Evolutionary conservation across 2,797 vertebrate genomes (phyloP).

Genomic region (Artibeus jamaicensis): DNA sequence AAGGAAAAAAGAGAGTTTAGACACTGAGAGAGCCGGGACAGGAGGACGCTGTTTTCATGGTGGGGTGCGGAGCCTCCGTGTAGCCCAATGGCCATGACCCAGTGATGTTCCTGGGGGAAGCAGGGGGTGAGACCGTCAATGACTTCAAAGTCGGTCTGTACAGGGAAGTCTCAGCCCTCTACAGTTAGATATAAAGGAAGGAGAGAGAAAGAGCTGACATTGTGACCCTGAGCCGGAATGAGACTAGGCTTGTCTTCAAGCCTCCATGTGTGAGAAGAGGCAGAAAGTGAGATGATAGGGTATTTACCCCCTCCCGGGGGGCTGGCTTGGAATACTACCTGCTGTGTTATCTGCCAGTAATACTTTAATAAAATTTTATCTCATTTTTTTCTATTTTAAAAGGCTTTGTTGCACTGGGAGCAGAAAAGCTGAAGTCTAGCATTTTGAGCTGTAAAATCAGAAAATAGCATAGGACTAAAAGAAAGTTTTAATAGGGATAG

Average conservation of each 20-base stretch:
- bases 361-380: not conserved
- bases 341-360: not conserved
- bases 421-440: not conserved
- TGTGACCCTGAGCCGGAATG: not conserved
- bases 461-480: not conserved
- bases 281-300: not conserved
- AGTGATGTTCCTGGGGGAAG: not conserved
- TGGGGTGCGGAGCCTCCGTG: not conserved
- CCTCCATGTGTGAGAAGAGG: not conserved
- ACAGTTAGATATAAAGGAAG: not conserved
- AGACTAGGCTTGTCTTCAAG: not conserved
- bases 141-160: not conserved
- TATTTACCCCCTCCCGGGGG: too few relatives aligned
- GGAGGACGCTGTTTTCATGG: not conserved
- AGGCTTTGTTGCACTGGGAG: not conserved
- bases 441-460: not conserved
- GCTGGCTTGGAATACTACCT: not conserved
- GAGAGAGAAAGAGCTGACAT: not conserved
- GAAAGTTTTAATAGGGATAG: not conserved
- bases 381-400: not conserved
- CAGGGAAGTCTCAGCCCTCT: not conserved
- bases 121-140: not conserved
- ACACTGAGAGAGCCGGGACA: not conserved
- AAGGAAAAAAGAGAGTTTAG: not conserved
- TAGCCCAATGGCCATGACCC: not conserved